Conservation (phyloP, 2,113 vertebrate genomes). For the Macrotus californicus region DNA sequence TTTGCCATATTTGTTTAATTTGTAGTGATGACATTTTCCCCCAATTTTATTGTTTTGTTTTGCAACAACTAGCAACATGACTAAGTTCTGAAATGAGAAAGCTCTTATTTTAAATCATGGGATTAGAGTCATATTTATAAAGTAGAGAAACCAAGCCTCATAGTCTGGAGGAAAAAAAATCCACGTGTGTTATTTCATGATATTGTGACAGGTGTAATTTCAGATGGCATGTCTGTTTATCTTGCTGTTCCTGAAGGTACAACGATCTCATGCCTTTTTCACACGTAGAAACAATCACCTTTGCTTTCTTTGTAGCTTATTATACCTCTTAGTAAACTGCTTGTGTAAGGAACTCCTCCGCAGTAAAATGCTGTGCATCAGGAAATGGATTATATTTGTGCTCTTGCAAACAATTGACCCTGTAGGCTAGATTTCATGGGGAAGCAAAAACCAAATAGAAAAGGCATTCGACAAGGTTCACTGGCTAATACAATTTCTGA, state of each 20-base stretch:
- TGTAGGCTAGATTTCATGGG: not conserved
- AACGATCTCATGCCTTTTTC: slow-evolving; percentile 20
- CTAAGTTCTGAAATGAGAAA: not conserved
- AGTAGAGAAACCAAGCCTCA: slow-evolving; percentile 1
- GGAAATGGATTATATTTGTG: not conserved
- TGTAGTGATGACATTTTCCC: not conserved
- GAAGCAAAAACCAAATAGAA: not conserved
- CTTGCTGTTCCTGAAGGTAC: slow-evolving; percentile 21
- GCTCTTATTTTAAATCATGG: slow-evolving; percentile 29
- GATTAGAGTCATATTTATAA: slow-evolving; percentile 12
- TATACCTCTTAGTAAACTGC: slow-evolving; percentile 32
- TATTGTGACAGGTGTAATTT: slow-evolving; percentile 46
- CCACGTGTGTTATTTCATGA: not conserved
- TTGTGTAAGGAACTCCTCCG: not conserved
- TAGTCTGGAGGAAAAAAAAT: not conserved
- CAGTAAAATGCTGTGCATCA: slow-evolving; percentile 2
- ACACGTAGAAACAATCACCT: slow-evolving; percentile 30
- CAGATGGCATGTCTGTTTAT: slow-evolving; percentile 16
- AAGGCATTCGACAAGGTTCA: not conserved
- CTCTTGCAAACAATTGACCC: not conserved
- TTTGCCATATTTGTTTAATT: not conserved
- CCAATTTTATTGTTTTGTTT: slow-evolving; percentile 22
- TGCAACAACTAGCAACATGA: not conserved
- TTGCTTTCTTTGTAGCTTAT: not conserved
- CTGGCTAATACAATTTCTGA: not conserved